Percentiles rank a stretch among this genome's conserved stretches.
phyloP scores from a whole-genome alignment of 2,113 vertebrate species.

The Acanthochromis polyacanthus region DNA sequence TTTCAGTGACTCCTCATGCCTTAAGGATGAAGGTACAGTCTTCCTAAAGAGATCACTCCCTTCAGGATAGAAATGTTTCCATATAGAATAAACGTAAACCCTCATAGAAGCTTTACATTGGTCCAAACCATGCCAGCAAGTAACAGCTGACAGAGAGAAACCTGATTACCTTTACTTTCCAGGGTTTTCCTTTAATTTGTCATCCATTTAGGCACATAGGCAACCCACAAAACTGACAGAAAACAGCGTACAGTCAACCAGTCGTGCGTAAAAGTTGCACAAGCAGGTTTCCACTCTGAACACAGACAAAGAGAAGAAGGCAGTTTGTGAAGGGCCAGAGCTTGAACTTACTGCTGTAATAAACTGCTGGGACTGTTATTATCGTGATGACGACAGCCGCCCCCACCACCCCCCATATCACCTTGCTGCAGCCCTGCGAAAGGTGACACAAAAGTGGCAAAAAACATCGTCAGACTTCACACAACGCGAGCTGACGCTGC shows the following conservation, averaged over 20 bases:
- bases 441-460: conserved; percentile 45
- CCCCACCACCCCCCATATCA: conserved; percentile 73
- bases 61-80: too few relatives aligned
- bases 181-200: too few relatives aligned
- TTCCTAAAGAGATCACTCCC: too few relatives aligned
- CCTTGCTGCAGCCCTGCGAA: conserved; percentile 80
- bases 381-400: conserved; percentile 81
- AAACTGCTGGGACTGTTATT: conserved; percentile 81
- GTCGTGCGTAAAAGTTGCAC: not conserved
- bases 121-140: too few relatives aligned
- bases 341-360: conserved; percentile 82
- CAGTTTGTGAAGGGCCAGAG: not conserved
- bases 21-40: too few relatives aligned
- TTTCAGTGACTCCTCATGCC: too few relatives aligned
- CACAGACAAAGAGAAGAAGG: not conserved
- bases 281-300: not conserved
- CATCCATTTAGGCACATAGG: not conserved
- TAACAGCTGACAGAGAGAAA: too few relatives aligned
- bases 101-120: too few relatives aligned
- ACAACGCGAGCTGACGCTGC: conserved; percentile 11
- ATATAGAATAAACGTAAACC: too few relatives aligned
- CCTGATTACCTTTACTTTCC: too few relatives aligned
- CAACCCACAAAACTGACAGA: not conserved
- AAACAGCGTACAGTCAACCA: not conserved
- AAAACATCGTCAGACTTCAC: conserved; percentile 12